Conservation (phyloP, 2,113 vertebrate genomes). For the Nothobranchius furzeri region DNA sequence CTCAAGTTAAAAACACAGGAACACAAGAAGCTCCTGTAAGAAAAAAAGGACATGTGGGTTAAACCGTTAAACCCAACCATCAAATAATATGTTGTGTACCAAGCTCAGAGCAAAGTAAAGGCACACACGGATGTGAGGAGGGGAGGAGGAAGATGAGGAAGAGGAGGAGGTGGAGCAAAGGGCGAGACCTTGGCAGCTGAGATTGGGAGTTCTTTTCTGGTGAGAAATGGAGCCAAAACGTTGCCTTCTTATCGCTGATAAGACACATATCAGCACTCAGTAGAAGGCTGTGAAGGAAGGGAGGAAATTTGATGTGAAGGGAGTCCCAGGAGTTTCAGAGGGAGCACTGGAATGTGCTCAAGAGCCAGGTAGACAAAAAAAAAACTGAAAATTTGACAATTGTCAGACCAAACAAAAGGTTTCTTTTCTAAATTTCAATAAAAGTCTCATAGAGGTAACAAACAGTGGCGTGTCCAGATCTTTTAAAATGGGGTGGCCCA, state of each 20-base stretch:
- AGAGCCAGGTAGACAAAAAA: not conserved
- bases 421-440: slow-evolving; percentile 16
- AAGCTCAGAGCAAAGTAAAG: slow-evolving; percentile 25
- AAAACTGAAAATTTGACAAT: slow-evolving; percentile 3
- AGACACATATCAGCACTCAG: slow-evolving; percentile 16
- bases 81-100: slow-evolving; percentile 26
- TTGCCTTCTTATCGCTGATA: slow-evolving; percentile 19
- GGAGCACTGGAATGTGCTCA: slow-evolving; percentile 40
- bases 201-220: slow-evolving; percentile 46
- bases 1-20: slow-evolving; percentile 19
- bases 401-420: slow-evolving; percentile 1
- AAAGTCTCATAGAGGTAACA: not conserved
- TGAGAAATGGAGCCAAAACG: slow-evolving; percentile 47
- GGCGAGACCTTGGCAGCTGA: slow-evolving; percentile 57
- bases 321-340: slow-evolving; percentile 32
- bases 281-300: slow-evolving; percentile 25
- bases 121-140: slow-evolving; percentile 40
- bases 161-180: slow-evolving; percentile 36
- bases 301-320: slow-evolving; percentile 58
- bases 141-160: slow-evolving; percentile 20
- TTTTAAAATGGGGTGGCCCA: too few species aligned
- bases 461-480: too few species aligned
- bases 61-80: slow-evolving; percentile 33
- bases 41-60: too few species aligned
- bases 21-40: slow-evolving; percentile 8